phyloP scores from a whole-genome alignment of 2,888 invertebrate genomes.

The Acanthosepion esculentum region DNA sequence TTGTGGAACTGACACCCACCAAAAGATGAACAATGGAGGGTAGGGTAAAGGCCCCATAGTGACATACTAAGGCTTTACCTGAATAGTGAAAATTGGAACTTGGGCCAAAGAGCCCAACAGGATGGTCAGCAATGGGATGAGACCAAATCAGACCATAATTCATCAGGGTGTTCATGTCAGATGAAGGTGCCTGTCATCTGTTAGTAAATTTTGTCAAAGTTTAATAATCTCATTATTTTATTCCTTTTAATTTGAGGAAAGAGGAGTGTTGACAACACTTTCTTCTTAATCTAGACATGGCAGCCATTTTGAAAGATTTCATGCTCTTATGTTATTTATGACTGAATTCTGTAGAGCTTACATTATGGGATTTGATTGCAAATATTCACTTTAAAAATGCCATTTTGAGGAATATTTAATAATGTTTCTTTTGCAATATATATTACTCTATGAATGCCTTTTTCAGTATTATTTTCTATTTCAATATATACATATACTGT shows the following conservation, averaged over 20 bases:
- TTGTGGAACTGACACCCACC: not conserved
- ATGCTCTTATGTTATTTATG: not conserved
- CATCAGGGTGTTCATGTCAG: not conserved
- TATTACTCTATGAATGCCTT: too few relatives aligned
- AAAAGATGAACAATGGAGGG: not conserved
- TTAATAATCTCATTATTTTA: not conserved
- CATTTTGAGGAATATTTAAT: too few relatives aligned
- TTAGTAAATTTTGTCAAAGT: not conserved
- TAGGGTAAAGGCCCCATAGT: not conserved
- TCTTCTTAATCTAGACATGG: not conserved
- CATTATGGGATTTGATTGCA: too few relatives aligned
- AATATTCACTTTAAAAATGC: too few relatives aligned
- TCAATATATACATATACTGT: too few relatives aligned
- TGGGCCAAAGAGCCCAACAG: not conserved
- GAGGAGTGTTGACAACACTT: not conserved
- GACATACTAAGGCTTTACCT: not conserved
- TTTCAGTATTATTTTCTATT: too few relatives aligned
- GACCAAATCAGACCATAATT: not conserved
- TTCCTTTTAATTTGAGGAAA: not conserved
- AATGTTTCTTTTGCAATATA: too few relatives aligned
- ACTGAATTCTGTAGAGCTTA: too few relatives aligned
- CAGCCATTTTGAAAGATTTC: not conserved
- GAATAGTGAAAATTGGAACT: not conserved
- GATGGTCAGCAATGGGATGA: not conserved
- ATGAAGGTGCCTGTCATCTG: not conserved